A percentile compares a stretch with the other conserved stretches of the same genome.
phyloP scores from a whole-genome alignment of 2,888 invertebrate genomes.

The Thecophora atra region DNA sequence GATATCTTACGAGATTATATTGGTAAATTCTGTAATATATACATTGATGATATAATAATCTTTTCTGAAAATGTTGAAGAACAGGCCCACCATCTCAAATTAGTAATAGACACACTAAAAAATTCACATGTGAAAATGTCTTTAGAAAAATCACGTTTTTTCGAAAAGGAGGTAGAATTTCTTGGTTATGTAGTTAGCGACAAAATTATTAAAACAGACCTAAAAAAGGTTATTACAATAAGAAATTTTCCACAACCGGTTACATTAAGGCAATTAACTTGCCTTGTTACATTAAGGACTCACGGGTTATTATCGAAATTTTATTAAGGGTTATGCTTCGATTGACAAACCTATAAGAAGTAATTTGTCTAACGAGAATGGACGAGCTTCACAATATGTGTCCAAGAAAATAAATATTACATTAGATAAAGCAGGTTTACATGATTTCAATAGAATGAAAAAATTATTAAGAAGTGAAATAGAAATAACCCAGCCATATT shows the following conservation, averaged over 20 bases:
- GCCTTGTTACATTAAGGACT: conserved; percentile 43
- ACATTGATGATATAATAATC: conserved; percentile 47
- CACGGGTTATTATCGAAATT: conserved; percentile 7
- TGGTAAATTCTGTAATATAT: conserved; percentile 45
- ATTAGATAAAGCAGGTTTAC: conserved; percentile 38
- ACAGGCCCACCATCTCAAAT: conserved; percentile 39
- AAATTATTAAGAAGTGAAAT: too few relatives aligned
- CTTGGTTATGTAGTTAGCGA: conserved; percentile 42
- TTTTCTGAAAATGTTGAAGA: conserved; percentile 38
- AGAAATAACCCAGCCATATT: conserved; percentile 44
- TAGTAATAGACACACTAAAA: conserved; percentile 35
- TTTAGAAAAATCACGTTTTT: conserved; percentile 46
- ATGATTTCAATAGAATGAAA: too few relatives aligned
- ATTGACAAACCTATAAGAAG: conserved; percentile 43
- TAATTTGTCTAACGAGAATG: conserved; percentile 38
- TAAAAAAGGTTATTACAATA: conserved; percentile 44
- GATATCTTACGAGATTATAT: too few relatives aligned
- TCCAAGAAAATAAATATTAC: conserved; percentile 42
- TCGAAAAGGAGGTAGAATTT: conserved; percentile 42
- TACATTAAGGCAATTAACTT: conserved; percentile 43
- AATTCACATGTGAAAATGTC: conserved; percentile 47
- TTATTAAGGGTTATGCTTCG: conserved; percentile 40
- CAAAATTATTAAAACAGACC: conserved; percentile 42
- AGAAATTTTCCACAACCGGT: conserved; percentile 41
- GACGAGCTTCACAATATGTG: too few relatives aligned